phyloP scores from a whole-genome alignment of 2,113 vertebrate species.

The Ctenodactylus gundi region DNA sequence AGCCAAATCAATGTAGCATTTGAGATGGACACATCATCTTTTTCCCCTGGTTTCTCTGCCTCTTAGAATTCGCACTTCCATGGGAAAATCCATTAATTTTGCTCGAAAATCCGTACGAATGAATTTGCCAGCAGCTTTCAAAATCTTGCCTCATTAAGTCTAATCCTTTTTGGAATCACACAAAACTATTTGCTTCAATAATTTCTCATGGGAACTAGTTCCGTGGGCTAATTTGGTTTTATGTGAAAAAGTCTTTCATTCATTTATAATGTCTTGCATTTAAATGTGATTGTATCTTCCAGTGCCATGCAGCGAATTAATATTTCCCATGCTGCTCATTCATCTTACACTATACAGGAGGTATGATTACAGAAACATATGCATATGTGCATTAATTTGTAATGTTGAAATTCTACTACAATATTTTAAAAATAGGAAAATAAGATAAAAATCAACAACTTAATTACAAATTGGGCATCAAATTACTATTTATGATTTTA shows the following conservation, averaged over 20 bases:
- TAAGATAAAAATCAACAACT: not conserved
- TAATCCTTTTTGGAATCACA: constrained; percentile 58
- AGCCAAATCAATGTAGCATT: constrained; percentile 34
- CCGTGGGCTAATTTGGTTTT: not conserved
- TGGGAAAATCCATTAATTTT: constrained; percentile 12
- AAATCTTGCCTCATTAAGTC: constrained; percentile 49
- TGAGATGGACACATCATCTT: not conserved
- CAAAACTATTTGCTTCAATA: constrained; percentile 52
- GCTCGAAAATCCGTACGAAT: constrained; percentile 22
- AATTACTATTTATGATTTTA: not conserved
- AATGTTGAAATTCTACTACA: not conserved
- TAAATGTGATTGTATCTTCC: constrained; percentile 18
- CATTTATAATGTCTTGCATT: constrained; percentile 31
- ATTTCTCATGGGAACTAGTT: constrained; percentile 38
- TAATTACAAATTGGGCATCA: not conserved
- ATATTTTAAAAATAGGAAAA: constrained; percentile 23
- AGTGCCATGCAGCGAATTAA: not conserved
- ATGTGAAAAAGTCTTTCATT: not conserved
- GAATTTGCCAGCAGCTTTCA: constrained; percentile 30
- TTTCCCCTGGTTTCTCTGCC: not conserved
- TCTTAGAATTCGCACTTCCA: not conserved
- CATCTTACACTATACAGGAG: not conserved
- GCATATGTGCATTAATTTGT: not conserved
- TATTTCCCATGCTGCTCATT: constrained; percentile 6
- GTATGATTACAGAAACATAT: not conserved